A percentile compares a stretch with the other conserved stretches of the same genome.
These are phyloP conservation scores for Austrolebias charrua DNA, from an alignment of 2,797 vertebrate species.

Conservation along the genomic window DNA sequence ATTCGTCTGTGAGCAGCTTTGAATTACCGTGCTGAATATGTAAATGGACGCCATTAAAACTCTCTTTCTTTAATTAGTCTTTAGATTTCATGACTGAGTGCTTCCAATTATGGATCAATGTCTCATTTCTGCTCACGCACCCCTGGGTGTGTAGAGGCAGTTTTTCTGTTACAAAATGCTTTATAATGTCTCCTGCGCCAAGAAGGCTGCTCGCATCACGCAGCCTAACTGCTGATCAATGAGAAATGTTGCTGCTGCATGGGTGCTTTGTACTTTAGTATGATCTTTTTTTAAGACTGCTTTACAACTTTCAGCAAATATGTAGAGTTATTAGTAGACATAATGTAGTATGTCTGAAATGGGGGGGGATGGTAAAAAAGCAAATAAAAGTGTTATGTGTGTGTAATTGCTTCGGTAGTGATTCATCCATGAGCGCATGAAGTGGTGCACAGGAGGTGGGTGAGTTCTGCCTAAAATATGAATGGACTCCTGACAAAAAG, in stretches of 20 bases:
- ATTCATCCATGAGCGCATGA: constrained; percentile 49
- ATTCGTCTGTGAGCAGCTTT: constrained; percentile 43
- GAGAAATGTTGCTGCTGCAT: constrained; percentile 46
- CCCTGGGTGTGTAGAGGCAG: constrained; percentile 52
- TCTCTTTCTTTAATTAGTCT: constrained; percentile 81
- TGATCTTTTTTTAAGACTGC: constrained; percentile 18
- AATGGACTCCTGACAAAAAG: constrained; percentile 49
- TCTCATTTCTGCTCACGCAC: constrained; percentile 72
- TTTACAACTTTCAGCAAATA: constrained; percentile 35
- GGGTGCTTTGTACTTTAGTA: constrained; percentile 13
- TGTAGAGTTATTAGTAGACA: constrained; percentile 24
- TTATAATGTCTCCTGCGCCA: constrained; percentile 61
- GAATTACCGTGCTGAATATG: constrained; percentile 66
- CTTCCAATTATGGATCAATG: constrained; percentile 83
- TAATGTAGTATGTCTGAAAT: constrained; percentile 4
- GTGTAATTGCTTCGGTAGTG: constrained; percentile 50
- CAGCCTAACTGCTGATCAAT: constrained; percentile 63
- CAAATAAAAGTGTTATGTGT: constrained; percentile 25
- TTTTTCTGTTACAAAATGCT: constrained; percentile 68
- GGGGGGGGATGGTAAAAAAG: constrained; percentile 2
- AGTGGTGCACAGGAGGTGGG: constrained; percentile 28
- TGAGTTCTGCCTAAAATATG: constrained; percentile 52
- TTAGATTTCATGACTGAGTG: constrained; percentile 79
- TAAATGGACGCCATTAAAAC: constrained; percentile 74
- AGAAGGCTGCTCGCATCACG: constrained; percentile 35